phyloP scores from a whole-genome alignment of 2,797 vertebrate species.

The Notolabrus celidotus region DNA sequence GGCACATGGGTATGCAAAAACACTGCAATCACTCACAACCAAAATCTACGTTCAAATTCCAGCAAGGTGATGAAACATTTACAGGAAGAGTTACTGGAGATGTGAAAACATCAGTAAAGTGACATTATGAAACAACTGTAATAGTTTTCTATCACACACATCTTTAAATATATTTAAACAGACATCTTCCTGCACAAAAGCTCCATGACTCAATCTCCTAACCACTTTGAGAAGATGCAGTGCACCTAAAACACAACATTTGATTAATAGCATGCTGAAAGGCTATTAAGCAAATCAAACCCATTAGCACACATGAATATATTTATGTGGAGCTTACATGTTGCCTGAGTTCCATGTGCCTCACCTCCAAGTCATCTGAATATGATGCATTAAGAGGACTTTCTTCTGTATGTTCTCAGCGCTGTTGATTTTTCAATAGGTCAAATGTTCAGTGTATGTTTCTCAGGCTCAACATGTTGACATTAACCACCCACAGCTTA shows the following conservation, averaged over 20 bases:
- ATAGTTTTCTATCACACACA: too few relatives aligned
- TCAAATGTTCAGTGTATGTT: neutral
- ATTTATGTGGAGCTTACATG: too few relatives aligned
- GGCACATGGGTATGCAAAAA: neutral
- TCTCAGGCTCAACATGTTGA: neutral
- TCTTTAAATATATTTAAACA: neutral
- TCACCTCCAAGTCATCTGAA: neutral
- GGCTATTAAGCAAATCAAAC: too few relatives aligned
- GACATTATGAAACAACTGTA: neutral
- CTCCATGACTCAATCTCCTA: neutral
- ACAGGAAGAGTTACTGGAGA: neutral
- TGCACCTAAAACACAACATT: neutral
- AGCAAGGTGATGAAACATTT: neutral
- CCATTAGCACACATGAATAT: too few relatives aligned
- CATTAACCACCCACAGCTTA: neutral
- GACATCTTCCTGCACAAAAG: too few relatives aligned
- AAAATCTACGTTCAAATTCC: constrained; percentile 5
- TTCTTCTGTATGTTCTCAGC: neutral
- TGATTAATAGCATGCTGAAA: too few relatives aligned
- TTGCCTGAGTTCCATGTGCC: too few relatives aligned
- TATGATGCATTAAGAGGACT: neutral
- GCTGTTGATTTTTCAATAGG: neutral
- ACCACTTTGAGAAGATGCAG: neutral
- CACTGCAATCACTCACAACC: constrained; percentile 4
- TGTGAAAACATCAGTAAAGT: neutral